Evolutionary conservation across 2,797 vertebrate genomes (phyloP), one percentile per base, ranked within the genome.

Genomic region (Babyrousa celebensis): DNA sequence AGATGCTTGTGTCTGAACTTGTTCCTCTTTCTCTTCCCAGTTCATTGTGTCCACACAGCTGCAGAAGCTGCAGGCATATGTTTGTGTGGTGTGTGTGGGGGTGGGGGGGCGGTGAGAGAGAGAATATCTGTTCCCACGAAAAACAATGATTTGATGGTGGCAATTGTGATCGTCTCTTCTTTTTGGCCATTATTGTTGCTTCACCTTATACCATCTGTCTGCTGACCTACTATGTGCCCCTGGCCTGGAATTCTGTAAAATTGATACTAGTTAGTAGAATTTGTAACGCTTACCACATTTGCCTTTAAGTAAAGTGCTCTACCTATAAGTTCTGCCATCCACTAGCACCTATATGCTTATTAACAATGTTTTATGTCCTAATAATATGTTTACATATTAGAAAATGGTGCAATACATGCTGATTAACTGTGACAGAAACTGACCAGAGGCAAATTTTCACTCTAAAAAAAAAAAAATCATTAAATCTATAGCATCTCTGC

Each of bases 61-160:
- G 97, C 36, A 67, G 94, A 78, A 85, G 68, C 71, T 89, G 80
- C 95, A 96, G 91, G 93, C 67, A 88, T 87, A 70, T 60, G 54
- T 54, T 23, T 29, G 25, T 40, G 71, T 29, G 79, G 79, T 68
- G 43, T 32, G 27, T 58, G 25, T 3, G 1, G 0, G 12, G 1
- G 1, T 2, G 14, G 9, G 21, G 3, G 67, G 9, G 17, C 4
- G 3, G 75, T 56, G 60, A 12, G 6, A 18, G 21, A 25, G 72
- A 25, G 84, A 43, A 85, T 74, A 77, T 83, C 36, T 83, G 54
- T 25, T 60, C 18, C 62, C 29, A 25, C 27, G 70, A 92, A 90
- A 67, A 89, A 60, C 32, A 32, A n/a, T 43, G 20, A 40, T 78
- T 63, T 90, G 72, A 74, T 54, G 14, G 70, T 78, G 78, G 80